Conservation (phyloP, 2,113 vertebrate genomes). For the Anarhynchus alexandrinus region DNA sequence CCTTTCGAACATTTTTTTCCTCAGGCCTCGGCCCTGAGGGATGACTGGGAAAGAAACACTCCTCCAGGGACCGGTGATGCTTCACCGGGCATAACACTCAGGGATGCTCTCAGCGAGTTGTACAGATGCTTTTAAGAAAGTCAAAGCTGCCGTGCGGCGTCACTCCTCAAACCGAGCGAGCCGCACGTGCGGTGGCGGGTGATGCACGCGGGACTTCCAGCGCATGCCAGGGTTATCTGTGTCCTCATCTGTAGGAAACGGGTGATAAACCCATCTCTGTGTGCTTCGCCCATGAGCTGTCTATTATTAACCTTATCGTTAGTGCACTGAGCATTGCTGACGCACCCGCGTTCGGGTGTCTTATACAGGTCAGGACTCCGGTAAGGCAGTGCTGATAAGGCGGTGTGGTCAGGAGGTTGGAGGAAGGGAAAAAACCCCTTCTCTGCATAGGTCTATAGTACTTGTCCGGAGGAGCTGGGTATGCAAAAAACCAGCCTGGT, state of each 20-base stretch:
- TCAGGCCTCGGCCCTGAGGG: not conserved
- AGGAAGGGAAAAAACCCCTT: not conserved
- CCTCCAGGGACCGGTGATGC: fast-evolving
- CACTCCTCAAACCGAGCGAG: not conserved
- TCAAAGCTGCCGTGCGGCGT: not conserved
- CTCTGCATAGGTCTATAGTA: fast-evolving
- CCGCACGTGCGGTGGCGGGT: fast-evolving
- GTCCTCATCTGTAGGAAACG: not conserved
- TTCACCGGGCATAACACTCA: not conserved
- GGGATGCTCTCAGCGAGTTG: not conserved
- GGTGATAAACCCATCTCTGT: not conserved
- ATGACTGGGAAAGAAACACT: not conserved
- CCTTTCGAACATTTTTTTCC: not conserved
- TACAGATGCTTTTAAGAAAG: fast-evolving
- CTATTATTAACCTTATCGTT: not conserved
- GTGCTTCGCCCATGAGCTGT: not conserved
- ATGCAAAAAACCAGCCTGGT: not conserved
- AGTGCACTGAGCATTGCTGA: fast-evolving
- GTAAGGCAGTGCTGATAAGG: not conserved
- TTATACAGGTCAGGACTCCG: fast-evolving
- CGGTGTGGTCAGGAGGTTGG: not conserved
- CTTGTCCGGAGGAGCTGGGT: not conserved
- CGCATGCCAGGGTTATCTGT: fast-evolving
- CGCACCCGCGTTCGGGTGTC: fast-evolving
- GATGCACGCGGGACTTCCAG: not conserved